A percentile compares a stretch with the other conserved stretches of the same genome.
These are phyloP conservation scores for Machaerirhynchus nigripectus DNA, from an alignment of 2,113 vertebrate genomes.

Conservation along the genomic window DNA sequence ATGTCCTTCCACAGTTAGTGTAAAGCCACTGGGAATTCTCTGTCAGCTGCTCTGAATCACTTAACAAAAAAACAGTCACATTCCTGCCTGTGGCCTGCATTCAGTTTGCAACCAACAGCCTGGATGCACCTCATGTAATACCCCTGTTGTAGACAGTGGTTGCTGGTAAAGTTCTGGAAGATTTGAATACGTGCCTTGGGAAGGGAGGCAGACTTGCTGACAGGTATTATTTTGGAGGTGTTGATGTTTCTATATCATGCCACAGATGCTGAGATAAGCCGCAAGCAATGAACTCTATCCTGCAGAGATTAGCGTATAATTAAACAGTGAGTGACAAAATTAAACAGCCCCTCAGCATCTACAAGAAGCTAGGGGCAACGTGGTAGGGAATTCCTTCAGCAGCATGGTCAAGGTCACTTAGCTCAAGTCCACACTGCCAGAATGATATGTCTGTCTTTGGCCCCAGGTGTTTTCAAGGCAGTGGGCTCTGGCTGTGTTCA, in stretches of 20 bases:
- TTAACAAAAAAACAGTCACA: not conserved
- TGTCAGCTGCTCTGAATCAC: not conserved
- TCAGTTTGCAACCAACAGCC: not conserved
- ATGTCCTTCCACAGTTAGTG: not conserved
- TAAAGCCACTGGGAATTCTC: conserved; percentile 14
- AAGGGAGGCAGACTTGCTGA: not conserved
- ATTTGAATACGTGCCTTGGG: not conserved
- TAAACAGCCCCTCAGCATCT: not conserved
- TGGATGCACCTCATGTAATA: not conserved
- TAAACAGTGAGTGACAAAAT: conserved; percentile 1
- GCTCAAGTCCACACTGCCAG: accelerated
- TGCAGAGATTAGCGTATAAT: conserved; percentile 2
- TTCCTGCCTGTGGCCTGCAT: not conserved
- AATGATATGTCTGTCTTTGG: not conserved
- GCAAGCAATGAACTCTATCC: not conserved
- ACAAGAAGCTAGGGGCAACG: not conserved
- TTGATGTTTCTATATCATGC: not conserved
- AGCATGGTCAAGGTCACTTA: not conserved
- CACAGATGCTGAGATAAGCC: not conserved
- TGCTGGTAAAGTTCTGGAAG: not conserved
- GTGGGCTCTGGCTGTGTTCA: not conserved
- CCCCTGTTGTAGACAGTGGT: not conserved
- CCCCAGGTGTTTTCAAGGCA: not conserved
- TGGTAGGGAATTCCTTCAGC: not conserved
- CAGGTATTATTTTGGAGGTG: not conserved